Percentiles rank a stretch among this genome's conserved stretches.
phyloP scores from a whole-genome alignment of 2,888 invertebrate genomes.

The Microplitis deprimator region DNA sequence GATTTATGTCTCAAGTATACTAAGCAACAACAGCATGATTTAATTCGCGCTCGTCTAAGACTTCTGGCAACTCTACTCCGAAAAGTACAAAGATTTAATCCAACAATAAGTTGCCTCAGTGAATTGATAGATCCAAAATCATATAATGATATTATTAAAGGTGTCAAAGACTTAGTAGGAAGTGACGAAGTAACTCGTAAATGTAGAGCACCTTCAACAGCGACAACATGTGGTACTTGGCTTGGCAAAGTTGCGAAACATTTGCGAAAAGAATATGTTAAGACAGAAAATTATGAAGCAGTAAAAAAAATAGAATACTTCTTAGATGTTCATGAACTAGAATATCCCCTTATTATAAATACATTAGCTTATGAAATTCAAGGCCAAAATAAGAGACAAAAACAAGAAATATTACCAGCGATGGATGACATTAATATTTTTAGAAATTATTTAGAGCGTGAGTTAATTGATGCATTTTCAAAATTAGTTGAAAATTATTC shows the following conservation, averaged over 20 bases:
- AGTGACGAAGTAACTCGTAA: slow-evolving; percentile 21
- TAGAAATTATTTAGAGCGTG: slow-evolving; percentile 21
- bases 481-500: slow-evolving; percentile 28
- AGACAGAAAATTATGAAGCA: slow-evolving; percentile 21
- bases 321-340: slow-evolving; percentile 30
- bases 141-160: not conserved
- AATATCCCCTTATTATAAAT: slow-evolving; percentile 33
- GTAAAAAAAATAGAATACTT: slow-evolving; percentile 34
- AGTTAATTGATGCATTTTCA: slow-evolving; percentile 6
- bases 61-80: slow-evolving; percentile 41
- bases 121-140: slow-evolving; percentile 9
- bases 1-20: slow-evolving; percentile 48
- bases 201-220: slow-evolving; percentile 24
- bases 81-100: slow-evolving; percentile 35
- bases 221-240: slow-evolving; percentile 3
- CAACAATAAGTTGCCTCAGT: slow-evolving; percentile 35
- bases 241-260: slow-evolving; percentile 14
- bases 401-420: slow-evolving; percentile 31
- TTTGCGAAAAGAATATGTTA: slow-evolving; percentile 11
- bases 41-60: slow-evolving; percentile 46
- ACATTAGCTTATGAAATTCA: slow-evolving; percentile 36
- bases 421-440: slow-evolving; percentile 34
- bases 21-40: slow-evolving; percentile 42
- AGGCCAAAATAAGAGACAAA: slow-evolving; percentile 31
- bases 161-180: not conserved